Base-by-base conservation (phyloP, 2,888 invertebrate genomes). In the Scaptomyza flava region DNA sequence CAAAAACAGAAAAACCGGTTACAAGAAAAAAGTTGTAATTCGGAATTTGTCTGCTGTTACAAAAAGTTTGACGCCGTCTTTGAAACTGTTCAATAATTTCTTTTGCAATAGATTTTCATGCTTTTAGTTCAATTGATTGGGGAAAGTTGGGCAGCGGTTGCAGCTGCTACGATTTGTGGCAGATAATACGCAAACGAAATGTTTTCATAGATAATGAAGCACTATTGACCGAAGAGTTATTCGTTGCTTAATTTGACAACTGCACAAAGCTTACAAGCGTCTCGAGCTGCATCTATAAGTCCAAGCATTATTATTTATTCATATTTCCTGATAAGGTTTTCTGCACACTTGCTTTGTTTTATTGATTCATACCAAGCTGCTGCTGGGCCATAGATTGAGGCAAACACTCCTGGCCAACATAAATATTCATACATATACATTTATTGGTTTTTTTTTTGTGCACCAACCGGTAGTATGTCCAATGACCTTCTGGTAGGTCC, bases 11-110 rank as follows among this genome's bases (percentile, higher is more conserved):
- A 14, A 33, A 31, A 36, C 52, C 27, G n/a, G 63, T 38, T 46
- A 67, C 36, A 33, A 48, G 46, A 52, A 74, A 82, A 85, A 82
- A 77, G 54, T 82, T 67, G 80, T 66, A 66, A 58, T 77, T 63
- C 62, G 43, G 56, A 17, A 57, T 61, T 71, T 64, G 33, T 12
- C 33, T 53, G 20, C 33, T 38, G 58, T 41, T 53, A 52, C 42
- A 69, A 61, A 61, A 65, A 74, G 47, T 66, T 62, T 41, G 62
- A 56, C 30, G 45, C 52, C 66, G 38, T 48, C 71, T 62, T 77
- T 70, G 62, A 71, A 58, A 63, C 48, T 52, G 14, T 53, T 47
- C 43, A 46, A 61, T 30, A 47, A 54, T 54, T 58, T 41, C 17
- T 54, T 72, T 42, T 47, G 31, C 11, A 23, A 34, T 9, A 11